Conservation (phyloP, 2,797 vertebrate species). For the Lagothrix lagotricha region DNA sequence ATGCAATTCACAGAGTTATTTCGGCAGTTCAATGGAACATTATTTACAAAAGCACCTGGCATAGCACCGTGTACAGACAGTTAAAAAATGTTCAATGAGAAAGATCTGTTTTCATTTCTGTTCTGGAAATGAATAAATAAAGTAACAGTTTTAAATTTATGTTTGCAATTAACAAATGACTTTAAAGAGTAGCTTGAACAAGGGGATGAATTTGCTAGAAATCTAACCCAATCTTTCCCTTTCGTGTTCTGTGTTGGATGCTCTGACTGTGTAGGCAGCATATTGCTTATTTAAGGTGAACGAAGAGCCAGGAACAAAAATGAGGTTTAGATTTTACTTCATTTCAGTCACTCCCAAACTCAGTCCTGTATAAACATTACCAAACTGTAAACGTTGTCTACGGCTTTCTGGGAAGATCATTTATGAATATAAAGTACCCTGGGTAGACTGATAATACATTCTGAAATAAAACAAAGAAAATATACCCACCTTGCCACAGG, state of each 20-base stretch:
- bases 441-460: slow-evolving; percentile 31
- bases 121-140: not conserved
- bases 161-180: not conserved
- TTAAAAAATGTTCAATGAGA: not conserved
- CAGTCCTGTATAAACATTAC: slow-evolving; percentile 70
- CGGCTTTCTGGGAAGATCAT: not conserved
- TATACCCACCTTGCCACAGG: not conserved
- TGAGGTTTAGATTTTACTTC: slow-evolving; percentile 69
- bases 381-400: slow-evolving; percentile 72
- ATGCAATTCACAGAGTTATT: not conserved
- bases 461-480: slow-evolving; percentile 59
- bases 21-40: not conserved
- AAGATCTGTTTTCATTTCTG: not conserved
- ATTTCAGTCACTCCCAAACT: slow-evolving; percentile 66
- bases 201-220: not conserved
- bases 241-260: not conserved
- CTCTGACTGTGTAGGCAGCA: not conserved
- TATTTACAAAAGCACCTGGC: not conserved
- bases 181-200: not conserved
- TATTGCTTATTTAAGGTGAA: not conserved
- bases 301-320: slow-evolving; percentile 53
- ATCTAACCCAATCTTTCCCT: not conserved
- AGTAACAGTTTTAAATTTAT: not conserved
- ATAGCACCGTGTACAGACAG: not conserved
- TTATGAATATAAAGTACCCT: slow-evolving; percentile 66